Evolutionary conservation across 2,113 vertebrate genomes (phyloP).

Genomic region (Ivindomyrus marchei): DNA sequence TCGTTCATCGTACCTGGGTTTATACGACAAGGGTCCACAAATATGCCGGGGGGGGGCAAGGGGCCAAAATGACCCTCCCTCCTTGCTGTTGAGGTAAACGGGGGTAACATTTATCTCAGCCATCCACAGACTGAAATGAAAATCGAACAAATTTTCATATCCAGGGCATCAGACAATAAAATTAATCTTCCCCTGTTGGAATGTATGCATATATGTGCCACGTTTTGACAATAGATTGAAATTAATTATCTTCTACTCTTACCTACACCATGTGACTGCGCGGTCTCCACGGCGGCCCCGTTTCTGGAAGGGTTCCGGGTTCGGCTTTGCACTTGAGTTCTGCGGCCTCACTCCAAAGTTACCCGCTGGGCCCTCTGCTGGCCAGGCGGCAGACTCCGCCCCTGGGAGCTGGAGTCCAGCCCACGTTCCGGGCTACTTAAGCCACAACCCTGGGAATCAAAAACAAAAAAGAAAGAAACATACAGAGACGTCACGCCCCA

Average conservation of each 20-base stretch:
- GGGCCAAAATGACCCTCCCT: not conserved
- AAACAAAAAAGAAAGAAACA: constrained; percentile 23
- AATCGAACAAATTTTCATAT: not conserved
- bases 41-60: not conserved
- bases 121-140: not conserved
- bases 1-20: not conserved
- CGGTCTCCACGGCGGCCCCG: not conserved
- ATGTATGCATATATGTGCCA: not conserved
- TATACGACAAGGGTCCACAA: not conserved
- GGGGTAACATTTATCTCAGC: not conserved
- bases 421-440: constrained; percentile 30
- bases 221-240: not conserved
- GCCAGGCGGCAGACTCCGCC: constrained; percentile 11
- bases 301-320: not conserved
- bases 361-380: constrained; percentile 11
- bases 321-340: not conserved
- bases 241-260: not conserved
- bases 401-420: constrained; percentile 18
- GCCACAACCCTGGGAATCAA: constrained; percentile 15
- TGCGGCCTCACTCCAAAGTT: not conserved
- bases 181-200: not conserved
- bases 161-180: not conserved
- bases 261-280: not conserved
- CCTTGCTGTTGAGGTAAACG: not conserved
- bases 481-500: constrained; percentile 19